Conservation (phyloP, 2,888 invertebrate species). For the Smittia aterrima region DNA sequence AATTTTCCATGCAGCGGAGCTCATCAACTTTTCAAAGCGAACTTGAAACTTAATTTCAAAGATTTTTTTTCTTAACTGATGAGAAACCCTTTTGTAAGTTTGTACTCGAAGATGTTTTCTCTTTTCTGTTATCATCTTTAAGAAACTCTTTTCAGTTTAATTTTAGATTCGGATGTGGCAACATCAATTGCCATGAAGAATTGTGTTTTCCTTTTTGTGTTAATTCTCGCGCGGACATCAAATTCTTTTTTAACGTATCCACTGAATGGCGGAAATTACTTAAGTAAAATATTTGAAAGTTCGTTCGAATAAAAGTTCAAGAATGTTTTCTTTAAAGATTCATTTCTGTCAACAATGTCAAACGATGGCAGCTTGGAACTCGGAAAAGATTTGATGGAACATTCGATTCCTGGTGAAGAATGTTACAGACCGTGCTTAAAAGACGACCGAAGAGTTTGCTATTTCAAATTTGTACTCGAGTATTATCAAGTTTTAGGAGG, state of each 20-base stretch:
- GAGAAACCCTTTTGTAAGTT: no score
- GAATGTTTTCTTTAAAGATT: not conserved
- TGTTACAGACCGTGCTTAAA: not conserved
- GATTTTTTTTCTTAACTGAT: no score
- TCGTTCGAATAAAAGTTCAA: not conserved
- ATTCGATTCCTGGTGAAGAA: not conserved
- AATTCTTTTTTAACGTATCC: not conserved
- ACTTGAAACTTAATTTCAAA: no score
- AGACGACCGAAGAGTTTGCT: slow-evolving; percentile 45
- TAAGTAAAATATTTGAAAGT: not conserved
- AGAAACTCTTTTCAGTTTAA: not conserved
- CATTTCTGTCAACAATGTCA: not conserved
- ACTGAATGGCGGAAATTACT: not conserved
- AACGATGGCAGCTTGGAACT: not conserved
- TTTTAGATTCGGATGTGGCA: not conserved
- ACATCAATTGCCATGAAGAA: not conserved
- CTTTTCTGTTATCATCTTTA: not conserved
- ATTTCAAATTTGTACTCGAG: slow-evolving; percentile 51
- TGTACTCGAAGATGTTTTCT: not conserved
- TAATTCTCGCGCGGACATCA: not conserved
- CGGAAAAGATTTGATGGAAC: not conserved
- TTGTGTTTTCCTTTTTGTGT: not conserved
- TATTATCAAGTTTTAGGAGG: slow-evolving; percentile 49
- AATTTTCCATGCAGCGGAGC: no score
- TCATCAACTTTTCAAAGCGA: no score